Conservation (phyloP, 2,113 vertebrate genomes). For the Callocephalon fimbriatum region DNA sequence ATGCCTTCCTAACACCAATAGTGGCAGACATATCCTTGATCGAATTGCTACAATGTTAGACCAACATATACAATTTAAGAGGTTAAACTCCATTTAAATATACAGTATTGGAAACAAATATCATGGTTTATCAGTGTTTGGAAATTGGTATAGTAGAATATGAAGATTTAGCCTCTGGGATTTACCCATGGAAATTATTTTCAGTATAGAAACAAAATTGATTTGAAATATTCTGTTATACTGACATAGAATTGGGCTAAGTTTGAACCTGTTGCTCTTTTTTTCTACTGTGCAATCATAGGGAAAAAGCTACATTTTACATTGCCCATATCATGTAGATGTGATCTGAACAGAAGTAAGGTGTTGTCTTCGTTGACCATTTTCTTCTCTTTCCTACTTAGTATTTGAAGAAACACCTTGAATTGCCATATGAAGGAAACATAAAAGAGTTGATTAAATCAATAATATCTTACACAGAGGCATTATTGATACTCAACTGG, state of each 20-base stretch:
- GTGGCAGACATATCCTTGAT: neutral
- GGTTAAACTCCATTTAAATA: slow-evolving; percentile 22
- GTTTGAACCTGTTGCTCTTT: neutral
- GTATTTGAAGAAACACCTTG: neutral
- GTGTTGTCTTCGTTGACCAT: neutral
- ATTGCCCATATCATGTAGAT: neutral
- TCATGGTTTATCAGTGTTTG: slow-evolving; percentile 25
- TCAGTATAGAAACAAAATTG: neutral
- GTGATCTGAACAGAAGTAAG: neutral
- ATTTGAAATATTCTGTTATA: slow-evolving; percentile 7
- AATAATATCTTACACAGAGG: neutral
- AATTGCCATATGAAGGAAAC: neutral
- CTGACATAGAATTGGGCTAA: neutral
- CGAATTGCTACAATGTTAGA: slow-evolving; percentile 45
- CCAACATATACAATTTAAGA: slow-evolving; percentile 16
- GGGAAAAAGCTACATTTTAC: neutral
- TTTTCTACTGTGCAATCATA: neutral
- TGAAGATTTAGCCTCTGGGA: neutral
- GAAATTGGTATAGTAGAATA: slow-evolving; percentile 28
- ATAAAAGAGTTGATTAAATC: neutral
- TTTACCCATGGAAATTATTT: neutral
- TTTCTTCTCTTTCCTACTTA: neutral
- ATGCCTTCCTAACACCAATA: slow-evolving; percentile 18
- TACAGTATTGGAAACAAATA: slow-evolving; percentile 31
- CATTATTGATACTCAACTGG: neutral